Conservation (phyloP, 2,888 invertebrate genomes). For the Chironomus tentans region DNA sequence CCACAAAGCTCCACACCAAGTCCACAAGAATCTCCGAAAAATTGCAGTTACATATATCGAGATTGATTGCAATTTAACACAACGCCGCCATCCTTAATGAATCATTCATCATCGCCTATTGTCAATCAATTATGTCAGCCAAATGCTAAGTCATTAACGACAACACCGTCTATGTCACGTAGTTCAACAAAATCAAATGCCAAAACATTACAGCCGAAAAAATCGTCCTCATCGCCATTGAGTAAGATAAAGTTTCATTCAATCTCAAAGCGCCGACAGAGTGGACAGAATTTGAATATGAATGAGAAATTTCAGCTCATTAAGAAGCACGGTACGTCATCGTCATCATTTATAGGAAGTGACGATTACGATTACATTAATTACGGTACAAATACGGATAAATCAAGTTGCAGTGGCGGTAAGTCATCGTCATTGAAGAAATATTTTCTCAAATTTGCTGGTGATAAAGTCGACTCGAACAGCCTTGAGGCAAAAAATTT, state of each 20-base stretch:
- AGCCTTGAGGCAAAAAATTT: slow-evolving; percentile 23
- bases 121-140: background rate
- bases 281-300: slow-evolving; percentile 17
- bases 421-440: slow-evolving; percentile 25
- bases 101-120: background rate
- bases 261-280: slow-evolving; percentile 13
- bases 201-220: slow-evolving; percentile 24
- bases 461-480: slow-evolving; percentile 9
- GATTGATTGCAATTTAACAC: slow-evolving; percentile 36
- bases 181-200: background rate
- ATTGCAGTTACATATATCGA: slow-evolving; percentile 44
- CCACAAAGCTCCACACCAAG: slow-evolving; percentile 44
- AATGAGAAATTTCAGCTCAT: slow-evolving; percentile 27
- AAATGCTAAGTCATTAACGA: background rate
- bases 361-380: slow-evolving; percentile 24
- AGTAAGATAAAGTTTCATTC: slow-evolving; percentile 26
- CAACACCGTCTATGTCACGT: background rate
- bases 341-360: slow-evolving; percentile 20
- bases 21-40: slow-evolving; percentile 45
- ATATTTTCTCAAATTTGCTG: slow-evolving; percentile 18
- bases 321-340: slow-evolving; percentile 20
- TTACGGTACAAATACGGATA: slow-evolving; percentile 1
- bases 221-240: slow-evolving; percentile 22
- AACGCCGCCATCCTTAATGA: slow-evolving; percentile 26
- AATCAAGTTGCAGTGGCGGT: slow-evolving; percentile 18